Evolutionary conservation across 2,113 vertebrate genomes (phyloP), one percentile per base, ranked within the genome.

Genomic region (Alexandromys fortis): DNA sequence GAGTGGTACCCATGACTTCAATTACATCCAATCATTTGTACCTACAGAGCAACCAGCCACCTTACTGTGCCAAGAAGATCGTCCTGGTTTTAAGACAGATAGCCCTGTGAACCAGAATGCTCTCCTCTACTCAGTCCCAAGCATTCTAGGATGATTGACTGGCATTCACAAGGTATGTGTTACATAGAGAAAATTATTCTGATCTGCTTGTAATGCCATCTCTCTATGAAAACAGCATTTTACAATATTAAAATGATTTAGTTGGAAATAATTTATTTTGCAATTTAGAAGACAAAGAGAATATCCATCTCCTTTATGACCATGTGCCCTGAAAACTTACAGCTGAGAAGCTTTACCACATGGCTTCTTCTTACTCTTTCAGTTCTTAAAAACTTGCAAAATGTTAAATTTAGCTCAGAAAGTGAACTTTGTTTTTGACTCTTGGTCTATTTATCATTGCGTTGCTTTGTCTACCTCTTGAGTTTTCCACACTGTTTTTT

Each of bases 401-500:
- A 72, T 76, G 82, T 2, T 67, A 13, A 76, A 55, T 49, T 94
- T 94, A 96, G 67, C 5, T 67, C 35, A 52, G 19, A 92, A 92
- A 95, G 11, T 88, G 1, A 63, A 93, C 81, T 89, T 95, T 88
- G 61, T 52, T 94, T 96, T 95, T n/a, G 42, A 94, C 30, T 86
- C 17, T 83, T 77, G 24, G 14, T 78, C 78, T 95, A 26, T 95
- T 98, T 94, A 11, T 96, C 77, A 91, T 91, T 52, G 13, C 58
- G 97, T 95, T 88, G 91, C 94, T 98, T 96, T 97, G 87, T 90
- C 96, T 95, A 28, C 73, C 91, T 97, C 86, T 88, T 47, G 11
- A 85, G 4, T 49, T 90, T 94, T 81, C 92, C 81, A n/a, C 96
- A 86, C 98, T 99, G 98, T 98, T 98, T 99, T 98, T 96, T 97